Evolutionary conservation across 1,140 invertebrate species (phyloP), one percentile per base, ranked within the genome.

Genomic region (Venturia canescens): DNA sequence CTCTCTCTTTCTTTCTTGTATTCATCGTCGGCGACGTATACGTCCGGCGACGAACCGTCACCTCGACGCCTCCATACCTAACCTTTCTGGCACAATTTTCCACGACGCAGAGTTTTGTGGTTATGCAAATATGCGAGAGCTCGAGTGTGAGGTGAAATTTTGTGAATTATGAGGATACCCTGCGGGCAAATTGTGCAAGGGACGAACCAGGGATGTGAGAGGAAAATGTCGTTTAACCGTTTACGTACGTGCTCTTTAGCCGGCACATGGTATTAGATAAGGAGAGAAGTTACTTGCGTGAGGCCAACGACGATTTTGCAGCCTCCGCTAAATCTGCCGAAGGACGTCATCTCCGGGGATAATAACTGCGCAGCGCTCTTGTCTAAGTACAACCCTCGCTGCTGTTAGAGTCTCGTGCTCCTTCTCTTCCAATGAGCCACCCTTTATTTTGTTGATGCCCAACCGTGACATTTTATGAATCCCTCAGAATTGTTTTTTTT

Each of bases 121-220:
- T 76, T 63, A 76, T 34, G 71, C 27, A 60, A 76, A 76, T 76
- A 76, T 76, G 74, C 16, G 31, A 60, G 26, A 76, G 53, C 50
- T 27, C 50, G 53, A 60, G 53, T 34, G 53, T 18, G 31, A 76
- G 53, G 27, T 29, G n/a, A 50, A 69, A 78, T 26, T 67, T 31
- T 31, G 48, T 34, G 63, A 67, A 48, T 78, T 67, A 78, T 78
- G 38, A n/a, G 21, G n/a, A 78, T 38, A 18, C 50, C 26, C 60
- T 21, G 50, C 13, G 50, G 21, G 18, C 26, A 18, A 29, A 34
- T 34, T 76, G 34, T 76, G 27, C 31, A 16, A 53, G 6, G 16
- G 38, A 57, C 23, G 48, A 31, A 69, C 26, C 1, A 69, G 66
- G 1, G 26, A 69, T 3, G 15, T 26, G 26, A 53, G 44, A 53